A percentile compares a stretch with the other conserved stretches of the same genome.
Evolutionary conservation across 2,797 vertebrate genomes (phyloP).

Genomic region (Cetoscarus ocellatus): DNA sequence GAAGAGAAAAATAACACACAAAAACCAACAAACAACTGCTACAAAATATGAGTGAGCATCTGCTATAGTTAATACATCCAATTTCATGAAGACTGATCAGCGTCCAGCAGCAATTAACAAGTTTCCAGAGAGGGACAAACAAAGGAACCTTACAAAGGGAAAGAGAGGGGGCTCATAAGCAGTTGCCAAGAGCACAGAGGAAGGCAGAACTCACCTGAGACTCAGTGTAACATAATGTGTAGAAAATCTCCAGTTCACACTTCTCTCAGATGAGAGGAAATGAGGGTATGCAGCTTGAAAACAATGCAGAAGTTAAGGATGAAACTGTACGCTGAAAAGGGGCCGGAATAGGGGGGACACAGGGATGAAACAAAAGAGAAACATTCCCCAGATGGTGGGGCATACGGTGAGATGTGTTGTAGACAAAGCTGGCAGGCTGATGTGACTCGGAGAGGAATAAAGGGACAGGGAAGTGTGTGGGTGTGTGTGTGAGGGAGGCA

Average conservation of each 20-base stretch:
- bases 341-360: slow-evolving; percentile 41
- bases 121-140: slow-evolving; percentile 41
- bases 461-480: slow-evolving; percentile 32
- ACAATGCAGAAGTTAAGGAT: slow-evolving; percentile 26
- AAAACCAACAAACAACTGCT: slow-evolving; percentile 24
- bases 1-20: slow-evolving; percentile 9
- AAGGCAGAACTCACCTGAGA: slow-evolving; percentile 68
- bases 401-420: slow-evolving; percentile 81
- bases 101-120: slow-evolving; percentile 79
- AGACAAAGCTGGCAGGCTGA: slow-evolving; percentile 77
- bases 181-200: slow-evolving; percentile 62
- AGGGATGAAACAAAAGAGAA: slow-evolving; percentile 70
- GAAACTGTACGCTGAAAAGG: slow-evolving; percentile 40
- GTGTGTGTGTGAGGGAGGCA: slow-evolving; percentile 10
- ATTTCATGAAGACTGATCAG: slow-evolving; percentile 70
- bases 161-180: slow-evolving; percentile 35
- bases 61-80: slow-evolving; percentile 55
- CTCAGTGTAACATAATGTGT: slow-evolving; percentile 36
- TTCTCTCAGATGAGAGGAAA: slow-evolving; percentile 61
- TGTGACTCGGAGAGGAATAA: slow-evolving; percentile 76
- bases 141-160: slow-evolving; percentile 43
- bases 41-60: slow-evolving; percentile 63
- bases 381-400: slow-evolving; percentile 80
- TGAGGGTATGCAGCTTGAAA: slow-evolving; percentile 28
- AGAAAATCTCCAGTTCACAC: slow-evolving; percentile 52